These are phyloP conservation scores for Hydrotaea diabolus DNA, from an alignment of 2,888 invertebrate species.

Conservation along the genomic window DNA sequence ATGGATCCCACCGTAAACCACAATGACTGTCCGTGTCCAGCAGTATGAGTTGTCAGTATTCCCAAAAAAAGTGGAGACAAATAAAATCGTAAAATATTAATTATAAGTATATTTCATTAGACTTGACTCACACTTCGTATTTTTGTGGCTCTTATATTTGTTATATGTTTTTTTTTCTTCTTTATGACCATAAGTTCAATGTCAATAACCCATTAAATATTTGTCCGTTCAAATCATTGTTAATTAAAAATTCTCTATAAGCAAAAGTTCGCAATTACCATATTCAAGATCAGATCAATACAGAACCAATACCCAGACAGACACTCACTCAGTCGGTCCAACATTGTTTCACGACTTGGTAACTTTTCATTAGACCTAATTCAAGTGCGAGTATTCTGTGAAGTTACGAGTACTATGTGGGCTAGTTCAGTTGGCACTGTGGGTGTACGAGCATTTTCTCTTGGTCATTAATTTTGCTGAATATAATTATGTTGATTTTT, in stretches of 20 bases:
- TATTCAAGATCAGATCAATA: constrained; percentile 54
- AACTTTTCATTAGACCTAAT: constrained; percentile 1
- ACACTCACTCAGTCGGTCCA: background rate
- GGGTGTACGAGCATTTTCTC: background rate
- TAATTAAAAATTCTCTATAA: constrained; percentile 28
- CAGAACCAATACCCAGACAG: background rate
- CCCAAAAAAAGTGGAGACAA: background rate
- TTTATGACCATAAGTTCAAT: constrained; percentile 50
- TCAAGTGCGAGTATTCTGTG: background rate
- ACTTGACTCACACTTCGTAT: background rate
- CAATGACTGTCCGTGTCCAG: background rate
- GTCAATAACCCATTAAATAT: constrained; percentile 50
- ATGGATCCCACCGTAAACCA: constrained; percentile 16
- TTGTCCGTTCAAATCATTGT: constrained; percentile 36
- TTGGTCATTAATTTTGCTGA: constrained; percentile 50
- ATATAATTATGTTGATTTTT: constrained; percentile 35
- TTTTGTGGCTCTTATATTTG: no score
- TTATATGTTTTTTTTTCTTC: background rate
- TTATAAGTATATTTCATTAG: constrained; percentile 8
- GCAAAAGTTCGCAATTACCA: constrained; percentile 57
- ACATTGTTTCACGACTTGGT: background rate
- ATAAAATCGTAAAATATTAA: constrained; percentile 30
- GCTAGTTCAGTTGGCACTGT: no score
- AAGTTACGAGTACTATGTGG: background rate
- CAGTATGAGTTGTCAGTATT: constrained; percentile 22